phyloP scores from a whole-genome alignment of 2,113 vertebrate species.

The Myanophis thanlyinensis region DNA sequence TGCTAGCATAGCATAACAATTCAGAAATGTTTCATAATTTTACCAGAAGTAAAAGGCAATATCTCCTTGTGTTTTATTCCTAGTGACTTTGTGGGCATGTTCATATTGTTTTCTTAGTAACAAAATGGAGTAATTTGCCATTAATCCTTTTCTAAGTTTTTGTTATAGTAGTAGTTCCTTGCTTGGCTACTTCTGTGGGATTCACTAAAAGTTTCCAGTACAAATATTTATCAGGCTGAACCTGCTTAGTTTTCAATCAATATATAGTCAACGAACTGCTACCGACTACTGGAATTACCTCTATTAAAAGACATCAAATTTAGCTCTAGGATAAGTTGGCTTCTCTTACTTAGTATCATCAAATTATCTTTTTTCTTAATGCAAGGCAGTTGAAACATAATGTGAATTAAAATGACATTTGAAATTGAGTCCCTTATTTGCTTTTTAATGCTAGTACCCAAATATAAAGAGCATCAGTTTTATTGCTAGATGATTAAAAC shows the following conservation, averaged over 20 bases:
- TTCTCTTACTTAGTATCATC: not conserved
- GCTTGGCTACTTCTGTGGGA: not conserved
- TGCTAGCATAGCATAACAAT: not conserved
- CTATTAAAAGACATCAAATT: not conserved
- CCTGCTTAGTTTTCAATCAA: not conserved
- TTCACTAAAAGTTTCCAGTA: not conserved
- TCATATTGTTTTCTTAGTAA: no score
- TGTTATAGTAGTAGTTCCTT: not conserved
- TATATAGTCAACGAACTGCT: not conserved
- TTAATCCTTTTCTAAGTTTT: not conserved
- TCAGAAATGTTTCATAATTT: fast-evolving
- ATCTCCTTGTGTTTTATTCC: no score
- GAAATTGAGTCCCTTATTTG: not conserved
- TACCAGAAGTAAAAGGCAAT: no score
- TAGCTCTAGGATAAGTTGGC: not conserved
- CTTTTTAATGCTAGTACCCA: slow-evolving; percentile 5
- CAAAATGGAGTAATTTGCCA: not conserved
- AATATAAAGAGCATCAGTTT: not conserved
- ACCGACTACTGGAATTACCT: not conserved
- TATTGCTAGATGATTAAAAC: slow-evolving; percentile 10
- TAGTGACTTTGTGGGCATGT: no score
- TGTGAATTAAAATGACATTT: not conserved
- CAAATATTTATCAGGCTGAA: not conserved
- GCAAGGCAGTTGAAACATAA: not conserved
- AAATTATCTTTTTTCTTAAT: not conserved